A percentile compares a stretch with the other conserved stretches of the same genome.
These are phyloP conservation scores for Dromococcyx pavoninus DNA, from an alignment of 2,797 vertebrate genomes.

Conservation along the genomic window DNA sequence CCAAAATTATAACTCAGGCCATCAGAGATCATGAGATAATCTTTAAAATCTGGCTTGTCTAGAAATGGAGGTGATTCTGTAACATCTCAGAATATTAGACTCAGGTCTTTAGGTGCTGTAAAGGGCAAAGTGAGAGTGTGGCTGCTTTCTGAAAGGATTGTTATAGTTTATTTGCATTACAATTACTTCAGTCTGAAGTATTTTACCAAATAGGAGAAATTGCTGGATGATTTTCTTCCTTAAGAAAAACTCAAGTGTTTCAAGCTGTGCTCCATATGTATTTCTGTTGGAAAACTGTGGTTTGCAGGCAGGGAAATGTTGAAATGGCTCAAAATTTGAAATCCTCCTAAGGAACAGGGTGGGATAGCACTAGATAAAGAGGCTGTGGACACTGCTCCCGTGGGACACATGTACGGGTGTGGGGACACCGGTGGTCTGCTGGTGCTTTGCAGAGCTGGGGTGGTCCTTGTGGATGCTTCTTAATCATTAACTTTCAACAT, in stretches of 20 bases:
- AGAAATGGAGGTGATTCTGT: neutral
- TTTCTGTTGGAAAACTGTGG: neutral
- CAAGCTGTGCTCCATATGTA: fast-evolving
- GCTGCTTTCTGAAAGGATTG: neutral
- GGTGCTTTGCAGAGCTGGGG: neutral
- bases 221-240: neutral
- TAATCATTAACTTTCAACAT: neutral
- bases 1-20: neutral
- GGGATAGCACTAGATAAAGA: neutral
- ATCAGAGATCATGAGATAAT: neutral
- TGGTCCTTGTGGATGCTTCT: neutral
- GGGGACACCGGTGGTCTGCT: neutral
- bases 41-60: neutral
- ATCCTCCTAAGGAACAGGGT: neutral
- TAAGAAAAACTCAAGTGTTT: neutral
- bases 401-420: fast-evolving
- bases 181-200: neutral
- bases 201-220: neutral
- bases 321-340: neutral
- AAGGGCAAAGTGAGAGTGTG: neutral
- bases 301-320: neutral
- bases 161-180: neutral
- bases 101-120: neutral
- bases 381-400: neutral
- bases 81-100: neutral